Evolutionary conservation across 2,797 vertebrate species (phyloP), one percentile per base, ranked within the genome.

Genomic region (Tangara arthus): DNA sequence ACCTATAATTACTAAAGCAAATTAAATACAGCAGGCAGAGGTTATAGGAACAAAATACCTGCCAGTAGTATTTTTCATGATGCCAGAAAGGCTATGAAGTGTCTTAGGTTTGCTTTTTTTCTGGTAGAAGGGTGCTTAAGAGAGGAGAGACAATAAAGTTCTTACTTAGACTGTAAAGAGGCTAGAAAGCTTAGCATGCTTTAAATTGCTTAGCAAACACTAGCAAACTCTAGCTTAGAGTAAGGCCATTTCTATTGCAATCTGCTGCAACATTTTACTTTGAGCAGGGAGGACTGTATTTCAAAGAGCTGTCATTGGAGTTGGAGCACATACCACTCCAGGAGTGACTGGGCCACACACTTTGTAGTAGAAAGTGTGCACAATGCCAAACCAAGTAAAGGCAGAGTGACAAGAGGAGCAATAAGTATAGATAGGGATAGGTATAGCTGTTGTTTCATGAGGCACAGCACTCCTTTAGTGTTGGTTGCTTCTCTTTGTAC

Each of bases 121-220:
- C 49, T 82, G 17, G 12, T 42, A 41, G 63, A 56, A 89, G 56
- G 7, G 12, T 80, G 57, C 37, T 89, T 66, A 73, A 75, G 55
- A 59, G 23, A 66, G 30, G 27, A 66, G 75, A 88, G 53, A 66
- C 77, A 79, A 82, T 69, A 28, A 94, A 81, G 64, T 90, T 84
- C 66, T 35, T 88, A 88, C 57, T 56, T 78, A 55, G 44, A 41
- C 26, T 66, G 16, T 47, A 82, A 94, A 84, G 77, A 94, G 49
- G 64, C 64, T 92, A 85, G 89, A 93, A 90, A 94, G 73, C 64
- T 93, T 85, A 92, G 12, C 32, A 17, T 82, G 49, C 66, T 82
- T 93, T 92, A 86, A 93, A 89, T 88, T 92, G 55, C 86, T 89
- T 87, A 81, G 73, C 66, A 93, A 95, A 93, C 15, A 78, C 41